A percentile compares a stretch with the other conserved stretches of the same genome.
Evolutionary conservation across 2,113 vertebrate genomes (phyloP).

Genomic region (Meles meles): DNA sequence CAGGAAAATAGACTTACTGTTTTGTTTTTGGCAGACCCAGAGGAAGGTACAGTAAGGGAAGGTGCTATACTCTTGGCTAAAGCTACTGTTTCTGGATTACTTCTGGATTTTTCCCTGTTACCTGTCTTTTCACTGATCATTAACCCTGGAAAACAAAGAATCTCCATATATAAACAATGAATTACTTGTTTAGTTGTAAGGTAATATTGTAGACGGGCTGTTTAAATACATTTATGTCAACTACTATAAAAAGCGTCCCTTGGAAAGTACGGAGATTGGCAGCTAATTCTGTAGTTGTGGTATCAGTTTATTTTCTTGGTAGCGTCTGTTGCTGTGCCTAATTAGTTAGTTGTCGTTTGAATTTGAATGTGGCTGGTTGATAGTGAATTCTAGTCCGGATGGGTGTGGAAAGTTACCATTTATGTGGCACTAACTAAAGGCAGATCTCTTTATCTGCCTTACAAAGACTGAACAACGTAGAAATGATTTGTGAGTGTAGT

Average conservation of each 20-base stretch:
- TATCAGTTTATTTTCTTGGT: conserved; percentile 19
- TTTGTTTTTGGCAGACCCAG: background rate
- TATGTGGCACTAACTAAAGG: background rate
- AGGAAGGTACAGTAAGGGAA: background rate
- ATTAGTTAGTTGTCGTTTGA: background rate
- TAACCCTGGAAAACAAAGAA: background rate
- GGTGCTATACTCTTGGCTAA: background rate
- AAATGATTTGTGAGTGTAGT: background rate
- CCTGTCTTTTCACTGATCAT: background rate
- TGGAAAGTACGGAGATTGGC: background rate
- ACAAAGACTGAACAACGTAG: background rate
- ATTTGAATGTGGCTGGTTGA: background rate
- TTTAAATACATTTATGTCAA: conserved; percentile 9
- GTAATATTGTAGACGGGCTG: background rate
- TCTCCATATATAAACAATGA: background rate
- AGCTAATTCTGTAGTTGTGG: background rate
- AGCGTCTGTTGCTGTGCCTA: conserved; percentile 4
- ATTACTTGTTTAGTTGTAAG: background rate
- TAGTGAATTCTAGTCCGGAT: background rate
- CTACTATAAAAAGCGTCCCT: background rate
- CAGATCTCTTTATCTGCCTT: background rate
- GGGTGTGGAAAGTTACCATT: background rate
- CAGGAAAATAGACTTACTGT: background rate
- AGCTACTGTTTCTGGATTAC: background rate
- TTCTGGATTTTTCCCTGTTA: background rate